Conservation (phyloP, 2,888 invertebrate species). For the Gisinianus flammeolus region DNA sequence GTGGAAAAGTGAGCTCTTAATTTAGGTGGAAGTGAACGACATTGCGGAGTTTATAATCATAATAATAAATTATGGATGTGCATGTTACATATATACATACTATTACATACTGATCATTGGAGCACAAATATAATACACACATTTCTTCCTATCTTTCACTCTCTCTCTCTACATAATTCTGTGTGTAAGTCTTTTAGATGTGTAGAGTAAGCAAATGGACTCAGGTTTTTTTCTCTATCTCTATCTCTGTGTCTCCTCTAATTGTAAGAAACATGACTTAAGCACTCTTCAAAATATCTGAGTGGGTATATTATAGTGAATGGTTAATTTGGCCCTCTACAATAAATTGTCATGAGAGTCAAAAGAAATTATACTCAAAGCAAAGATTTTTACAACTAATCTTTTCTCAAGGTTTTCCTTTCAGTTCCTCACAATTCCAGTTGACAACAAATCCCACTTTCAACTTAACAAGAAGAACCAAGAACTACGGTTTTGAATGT, state of each 20-base stretch:
- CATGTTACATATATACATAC: not conserved
- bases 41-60: not conserved
- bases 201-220: conserved; percentile 14
- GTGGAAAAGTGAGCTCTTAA: not conserved
- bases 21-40: not conserved
- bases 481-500: not conserved
- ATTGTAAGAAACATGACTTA: conserved; percentile 12
- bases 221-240: not conserved
- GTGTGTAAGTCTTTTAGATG: not conserved
- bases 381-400: conserved; percentile 52
- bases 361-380: conserved; percentile 53
- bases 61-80: not conserved
- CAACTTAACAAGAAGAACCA: not conserved
- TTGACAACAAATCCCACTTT: conserved; percentile 1
- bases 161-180: not conserved
- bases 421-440: not conserved
- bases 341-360: conserved; percentile 56
- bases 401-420: conserved; percentile 51
- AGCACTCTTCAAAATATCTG: conserved; percentile 27
- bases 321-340: conserved; percentile 51
- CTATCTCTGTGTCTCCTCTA: not conserved
- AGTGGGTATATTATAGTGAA: conserved; percentile 38
- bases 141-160: not conserved
- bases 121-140: conserved; percentile 2
- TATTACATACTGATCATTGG: not conserved